Base-by-base conservation (phyloP, 92 coral and sea anemone genomes). In the Phymanthus crucifer region DNA sequence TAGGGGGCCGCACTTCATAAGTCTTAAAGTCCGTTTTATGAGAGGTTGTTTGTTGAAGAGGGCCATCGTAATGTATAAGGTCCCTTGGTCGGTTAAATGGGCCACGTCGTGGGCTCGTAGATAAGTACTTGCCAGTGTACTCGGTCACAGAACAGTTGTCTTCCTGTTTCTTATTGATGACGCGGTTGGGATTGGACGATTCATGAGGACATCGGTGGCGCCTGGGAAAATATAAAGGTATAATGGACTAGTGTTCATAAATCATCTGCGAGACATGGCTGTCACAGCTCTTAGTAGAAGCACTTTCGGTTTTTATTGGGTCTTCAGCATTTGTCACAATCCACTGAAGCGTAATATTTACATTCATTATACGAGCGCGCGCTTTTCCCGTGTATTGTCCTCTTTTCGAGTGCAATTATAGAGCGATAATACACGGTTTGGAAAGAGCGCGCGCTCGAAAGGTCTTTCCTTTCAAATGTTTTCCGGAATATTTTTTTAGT, bases 191-290 rank as follows among this genome's bases (percentile, higher is more conserved):
- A 64, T 88, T 87, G 23, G 94, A 75, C 33, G 87, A 80, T 23
- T 80, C 93, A 69, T 95, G 99, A 0, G 99, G 98, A 70, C 99
- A 95, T 34, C 99, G 99, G 56, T 95, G 99, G 32, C 99, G 96
- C 66, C 99, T 95, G 79, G 1, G 32, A 16, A 48, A 71, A 40
- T 33, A n/a, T 33, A 71, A 45, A 80, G 52, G 33, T 26, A 77
- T 38, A 52, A 64, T 36, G 65, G 81, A 35, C 64, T 3, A 24
- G 24, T 54, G 64, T 54, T 54, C 8, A 54, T 54, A 54, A 54
- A 54, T 54, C 68, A 61, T 29, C 68, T 61, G 12, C 35, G 68
- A 61, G 33, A 13, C 23, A 7, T 18, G 6, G 1, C 29, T 61
- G 34, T 27, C 34, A 24, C 68, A 27, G 35, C 32, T 24, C 36